These are phyloP conservation scores for Oryzias javanicus DNA, from an alignment of 2,113 vertebrate species.

Conservation along the genomic window DNA sequence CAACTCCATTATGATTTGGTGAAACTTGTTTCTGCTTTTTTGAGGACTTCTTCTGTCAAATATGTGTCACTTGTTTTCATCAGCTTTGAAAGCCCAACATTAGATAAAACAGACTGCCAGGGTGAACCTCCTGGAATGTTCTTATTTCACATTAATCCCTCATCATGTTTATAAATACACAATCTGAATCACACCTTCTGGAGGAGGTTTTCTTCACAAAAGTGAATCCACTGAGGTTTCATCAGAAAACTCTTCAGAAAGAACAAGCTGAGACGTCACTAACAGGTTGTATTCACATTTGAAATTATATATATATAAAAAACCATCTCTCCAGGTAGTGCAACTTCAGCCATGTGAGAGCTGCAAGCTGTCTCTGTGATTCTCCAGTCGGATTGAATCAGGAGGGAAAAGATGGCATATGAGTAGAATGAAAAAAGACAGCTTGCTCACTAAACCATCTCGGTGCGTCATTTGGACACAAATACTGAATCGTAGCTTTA, in stretches of 20 bases:
- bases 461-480: constrained; percentile 1
- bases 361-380: constrained; percentile 3
- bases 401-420: constrained; percentile 14
- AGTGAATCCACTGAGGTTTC: no score
- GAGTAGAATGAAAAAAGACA: constrained; percentile 21
- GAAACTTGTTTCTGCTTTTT: no score
- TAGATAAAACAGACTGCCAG: no score
- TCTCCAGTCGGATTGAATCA: constrained; percentile 24
- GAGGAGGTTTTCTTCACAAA: no score
- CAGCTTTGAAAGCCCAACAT: no score
- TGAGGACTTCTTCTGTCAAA: no score
- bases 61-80: no score
- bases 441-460: constrained; percentile 28
- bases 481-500: constrained; percentile 11
- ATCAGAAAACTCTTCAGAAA: background rate
- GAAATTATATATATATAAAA: background rate
- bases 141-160: no score
- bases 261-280: background rate
- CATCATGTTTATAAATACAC: no score
- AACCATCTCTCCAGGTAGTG: constrained; percentile 1
- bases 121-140: no score
- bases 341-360: constrained; percentile 8
- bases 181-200: no score
- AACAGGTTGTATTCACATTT: background rate
- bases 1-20: no score